Base-by-base conservation (phyloP, 2,113 vertebrate species). In the Lepus timidus region DNA sequence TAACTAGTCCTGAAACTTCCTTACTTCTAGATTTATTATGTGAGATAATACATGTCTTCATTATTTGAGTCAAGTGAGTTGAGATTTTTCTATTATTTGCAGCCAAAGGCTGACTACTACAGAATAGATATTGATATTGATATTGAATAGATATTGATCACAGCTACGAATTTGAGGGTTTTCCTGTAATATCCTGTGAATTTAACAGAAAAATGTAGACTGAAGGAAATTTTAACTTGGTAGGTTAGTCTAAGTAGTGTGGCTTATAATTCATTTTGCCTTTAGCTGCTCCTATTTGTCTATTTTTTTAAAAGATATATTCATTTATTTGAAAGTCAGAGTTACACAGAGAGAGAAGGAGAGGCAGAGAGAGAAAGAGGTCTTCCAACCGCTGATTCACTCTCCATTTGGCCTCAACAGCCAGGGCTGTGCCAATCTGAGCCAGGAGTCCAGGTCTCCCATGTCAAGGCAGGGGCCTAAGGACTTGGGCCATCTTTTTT, bases 171-270 rank as follows among this genome's bases (percentile, higher is more conserved):
- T 70, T 68, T 90, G 65, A 75, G 62, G 70, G 29, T 4, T 74
- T 33, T 85, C 33, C 87, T 65, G 4, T 27, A 86, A 68, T 75
- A 83, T 9, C 2, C 55, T 49, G 6, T 22, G 9, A n/a, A 85
- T 91, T 65, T 68, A 3, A 87, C 70, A 9, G 14, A 68, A 76
- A 87, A 86, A 92, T 49, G 31, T 91, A 31, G 82, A 52, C 65
- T 85, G 67, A 49, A 92, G 10, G 36, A 88, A 71, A 85, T 84
- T 81, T 94, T 85, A 73, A 58, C 55, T 87, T 79, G 70, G n/a
- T 65, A 68, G 33, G 11, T 36, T 80, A 44, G 85, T 44, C 44
- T 44, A 44, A 44, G 44, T 44, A 33, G 5, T 62, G 10, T 83
- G 58, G 52, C 70, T 94, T 9, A 65, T 7, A 81, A 61, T 76